Percentiles rank a stretch among this genome's conserved stretches.
Evolutionary conservation across 1,140 invertebrate species (phyloP).

Genomic region (Apis laboriosa): DNA sequence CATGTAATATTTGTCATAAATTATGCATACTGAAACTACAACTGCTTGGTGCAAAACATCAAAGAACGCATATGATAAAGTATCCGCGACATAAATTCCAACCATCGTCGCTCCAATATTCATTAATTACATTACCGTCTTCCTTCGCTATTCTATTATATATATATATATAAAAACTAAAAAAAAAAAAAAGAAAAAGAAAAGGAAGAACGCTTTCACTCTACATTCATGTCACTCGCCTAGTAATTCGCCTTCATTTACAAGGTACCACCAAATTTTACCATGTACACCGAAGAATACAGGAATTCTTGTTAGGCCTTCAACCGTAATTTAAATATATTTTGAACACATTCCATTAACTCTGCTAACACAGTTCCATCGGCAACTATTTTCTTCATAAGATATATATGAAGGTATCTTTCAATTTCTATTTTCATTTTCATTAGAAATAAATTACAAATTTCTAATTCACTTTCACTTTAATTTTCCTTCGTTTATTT

Average conservation of each 20-base stretch:
- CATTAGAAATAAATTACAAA: no score
- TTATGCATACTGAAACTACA: neutral
- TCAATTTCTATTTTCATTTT: no score
- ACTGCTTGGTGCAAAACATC: neutral
- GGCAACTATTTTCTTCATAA: no score
- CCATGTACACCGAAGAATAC: no score
- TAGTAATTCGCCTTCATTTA: neutral
- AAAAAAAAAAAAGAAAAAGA: neutral
- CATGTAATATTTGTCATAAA: neutral
- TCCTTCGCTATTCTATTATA: no score
- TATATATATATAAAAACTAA: neutral
- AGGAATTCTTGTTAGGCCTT: no score
- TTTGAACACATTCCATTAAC: no score
- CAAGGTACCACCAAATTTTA: neutral
- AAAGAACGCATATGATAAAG: neutral
- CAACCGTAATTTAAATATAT: no score
- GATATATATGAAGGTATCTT: no score
- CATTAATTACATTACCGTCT: neutral
- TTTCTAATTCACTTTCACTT: no score
- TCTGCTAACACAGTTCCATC: no score
- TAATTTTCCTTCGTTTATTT: no score
- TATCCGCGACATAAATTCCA: neutral
- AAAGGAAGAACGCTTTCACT: neutral
- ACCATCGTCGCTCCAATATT: neutral
- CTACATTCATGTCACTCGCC: neutral